Evolutionary conservation across 2,888 invertebrate genomes (phyloP), one percentile per base, ranked within the genome.

Genomic region (Amphipoea lucens): DNA sequence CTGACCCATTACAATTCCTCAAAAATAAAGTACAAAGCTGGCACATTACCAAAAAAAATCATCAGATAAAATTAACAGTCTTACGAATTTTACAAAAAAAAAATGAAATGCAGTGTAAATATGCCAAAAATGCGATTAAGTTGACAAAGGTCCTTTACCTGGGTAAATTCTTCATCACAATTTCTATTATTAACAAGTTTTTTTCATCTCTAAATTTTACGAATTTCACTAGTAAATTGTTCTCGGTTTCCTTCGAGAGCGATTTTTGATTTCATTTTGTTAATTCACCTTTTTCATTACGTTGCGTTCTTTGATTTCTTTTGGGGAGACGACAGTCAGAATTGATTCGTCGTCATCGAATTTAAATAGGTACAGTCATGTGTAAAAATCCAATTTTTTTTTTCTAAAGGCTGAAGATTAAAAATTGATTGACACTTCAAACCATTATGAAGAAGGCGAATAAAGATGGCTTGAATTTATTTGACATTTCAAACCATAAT

Each of bases 151-250:
- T 54, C 62, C 54, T 17, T 75, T 57, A 48, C 76, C 54, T 62
- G 69, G 67, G 79, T 83, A 83, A 85, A 85, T 78, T 85, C 78
- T 72, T 87, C 88, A 87, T 89, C 77, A 82, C 62, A 81, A 74
- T 81, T 87, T 78, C 70, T 77, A 76, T 84, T 84, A 87, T 36
- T 36, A 36, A 36, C 36, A 36, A 40, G 40, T 40, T 63, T 74
- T 72, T 88, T 84, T 70, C 69, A 65, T 85, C 77, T 79, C 68
- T 20, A 29, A 70, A 51, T 45, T 67, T 42, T 4, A 67, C 17
- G 48, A 86, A 36, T 65, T 79, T 78, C 11, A 62, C 70, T 73
- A 81, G 76, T 57, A 72, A 78, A 71, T 70, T 73, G 42, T 67
- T 66, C 75, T 76, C 65, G 54, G 57, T 72, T 79, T 65, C 42